Evolutionary conservation across 2,113 vertebrate genomes (phyloP).

Genomic region (Phylloscopus trochiloides): DNA sequence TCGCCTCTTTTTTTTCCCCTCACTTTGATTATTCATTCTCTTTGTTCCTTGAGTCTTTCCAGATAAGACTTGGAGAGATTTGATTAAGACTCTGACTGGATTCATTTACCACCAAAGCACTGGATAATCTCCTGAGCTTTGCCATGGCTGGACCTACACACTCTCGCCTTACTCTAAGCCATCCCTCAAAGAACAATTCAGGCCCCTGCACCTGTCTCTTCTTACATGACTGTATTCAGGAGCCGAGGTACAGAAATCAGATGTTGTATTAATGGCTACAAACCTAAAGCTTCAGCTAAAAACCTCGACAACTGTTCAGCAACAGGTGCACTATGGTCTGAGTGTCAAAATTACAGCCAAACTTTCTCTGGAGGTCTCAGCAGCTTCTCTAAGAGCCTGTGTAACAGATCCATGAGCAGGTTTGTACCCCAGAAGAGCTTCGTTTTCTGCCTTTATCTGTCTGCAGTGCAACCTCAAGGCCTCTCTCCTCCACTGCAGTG

Average conservation of each 20-base stretch:
- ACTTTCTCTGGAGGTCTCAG: background rate
- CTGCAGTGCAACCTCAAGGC: background rate
- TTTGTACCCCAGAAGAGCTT: background rate
- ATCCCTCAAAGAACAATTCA: constrained; percentile 25
- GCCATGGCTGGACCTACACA: background rate
- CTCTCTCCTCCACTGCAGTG: background rate
- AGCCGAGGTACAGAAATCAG: constrained; percentile 8
- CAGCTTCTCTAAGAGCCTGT: background rate
- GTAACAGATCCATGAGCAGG: background rate
- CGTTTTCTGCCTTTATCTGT: background rate
- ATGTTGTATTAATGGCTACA: constrained; percentile 48
- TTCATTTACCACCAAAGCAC: constrained; percentile 17
- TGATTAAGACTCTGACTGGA: background rate
- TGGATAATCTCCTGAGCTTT: background rate
- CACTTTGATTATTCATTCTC: background rate
- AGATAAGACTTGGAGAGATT: background rate
- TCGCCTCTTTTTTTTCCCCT: background rate
- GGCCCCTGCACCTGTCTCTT: constrained; percentile 61
- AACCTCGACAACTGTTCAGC: constrained; percentile 63
- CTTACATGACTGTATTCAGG: background rate
- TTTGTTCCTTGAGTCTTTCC: background rate
- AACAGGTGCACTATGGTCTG: constrained; percentile 44
- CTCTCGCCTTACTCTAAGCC: constrained; percentile 42
- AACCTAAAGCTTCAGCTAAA: constrained; percentile 37
- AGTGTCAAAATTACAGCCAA: background rate